Evolutionary conservation across 2,888 invertebrate genomes (phyloP), one percentile per base, ranked within the genome.

Genomic region (Eupsilia transversa): DNA sequence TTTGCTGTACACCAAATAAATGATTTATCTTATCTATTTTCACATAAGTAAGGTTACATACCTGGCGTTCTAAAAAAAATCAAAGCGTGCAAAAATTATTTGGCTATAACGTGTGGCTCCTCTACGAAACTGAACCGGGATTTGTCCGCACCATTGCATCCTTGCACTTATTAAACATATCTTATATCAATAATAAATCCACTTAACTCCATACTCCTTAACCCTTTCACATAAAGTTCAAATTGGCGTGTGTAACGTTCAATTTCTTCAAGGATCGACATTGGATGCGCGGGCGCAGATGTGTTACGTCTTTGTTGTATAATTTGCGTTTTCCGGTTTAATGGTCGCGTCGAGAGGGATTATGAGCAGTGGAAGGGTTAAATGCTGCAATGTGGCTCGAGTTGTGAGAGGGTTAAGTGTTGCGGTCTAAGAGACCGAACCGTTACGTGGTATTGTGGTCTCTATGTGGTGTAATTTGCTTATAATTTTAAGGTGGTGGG

Each of bases 281-380:
- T 87, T 89, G 88, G 88, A 89, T 91, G 92, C 91, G 90, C 90
- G 77, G 80, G 90, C 92, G 95, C 96, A 96, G 96, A 96, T 96
- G 96, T 95, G 94, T 94, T 92, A 93, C 92, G 91, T 94, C 95
- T 96, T 96, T 96, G 96, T 96, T 96, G 96, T 94, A 92, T 93
- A 95, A 95, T 96, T 96, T 94, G 95, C 94, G 94, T 93, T 94
- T 96, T 96, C 96, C 96, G 95, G 96, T 94, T 94, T 94, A 95
- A 81, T 95, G 95, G 89, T 91, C 91, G 92, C 94, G 96, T 96
- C 96, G 93, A 94, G 92, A 87, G 89, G 93, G 91, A 94, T 94
- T 92, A 93, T 83, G 75, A 78, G 83, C 80, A 83, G 85, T 79
- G 72, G 91, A 90, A 82, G 93, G 92, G 93, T 90, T 93, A 90